Evolutionary conservation across 1,140 invertebrate genomes (phyloP).

Genomic region (Trachelipus rathkii): DNA sequence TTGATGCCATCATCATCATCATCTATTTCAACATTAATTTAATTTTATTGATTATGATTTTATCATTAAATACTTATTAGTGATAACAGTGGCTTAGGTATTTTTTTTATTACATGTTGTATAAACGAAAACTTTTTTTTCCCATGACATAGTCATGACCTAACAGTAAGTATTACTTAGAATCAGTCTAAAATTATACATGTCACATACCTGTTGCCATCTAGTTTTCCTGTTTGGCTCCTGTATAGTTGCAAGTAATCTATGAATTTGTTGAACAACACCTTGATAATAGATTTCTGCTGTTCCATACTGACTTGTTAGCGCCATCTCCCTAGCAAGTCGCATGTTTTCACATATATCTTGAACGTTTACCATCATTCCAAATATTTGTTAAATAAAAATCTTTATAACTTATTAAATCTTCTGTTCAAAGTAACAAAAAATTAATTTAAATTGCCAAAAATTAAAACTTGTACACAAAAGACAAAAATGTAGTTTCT

Average conservation of each 20-base stretch:
- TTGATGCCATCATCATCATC: no score
- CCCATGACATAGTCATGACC: no score
- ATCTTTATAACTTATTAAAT: no score
- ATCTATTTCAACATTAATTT: no score
- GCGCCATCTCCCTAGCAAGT: constrained; percentile 85
- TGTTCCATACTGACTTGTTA: constrained; percentile 93
- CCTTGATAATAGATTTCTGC: constrained; percentile 92
- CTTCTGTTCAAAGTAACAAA: no score
- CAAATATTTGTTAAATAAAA: not conserved
- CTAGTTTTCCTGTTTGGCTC: constrained; percentile 74
- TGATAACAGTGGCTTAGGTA: no score
- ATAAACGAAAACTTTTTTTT: not conserved
- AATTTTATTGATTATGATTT: no score
- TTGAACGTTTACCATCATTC: constrained; percentile 42
- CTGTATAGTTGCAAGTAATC: constrained; percentile 71
- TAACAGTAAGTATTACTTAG: no score
- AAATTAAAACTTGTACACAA: no score
- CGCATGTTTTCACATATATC: constrained; percentile 45
- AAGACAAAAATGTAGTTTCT: no score
- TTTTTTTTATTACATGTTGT: constrained; percentile 28
- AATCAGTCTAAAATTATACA: not conserved
- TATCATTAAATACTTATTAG: no score
- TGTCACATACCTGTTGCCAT: constrained; percentile 75
- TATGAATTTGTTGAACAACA: constrained; percentile 82
- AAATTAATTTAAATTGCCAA: no score